These are phyloP conservation scores for Xenopus laevis DNA, from an alignment of 2,113 vertebrate species.

Conservation along the genomic window DNA sequence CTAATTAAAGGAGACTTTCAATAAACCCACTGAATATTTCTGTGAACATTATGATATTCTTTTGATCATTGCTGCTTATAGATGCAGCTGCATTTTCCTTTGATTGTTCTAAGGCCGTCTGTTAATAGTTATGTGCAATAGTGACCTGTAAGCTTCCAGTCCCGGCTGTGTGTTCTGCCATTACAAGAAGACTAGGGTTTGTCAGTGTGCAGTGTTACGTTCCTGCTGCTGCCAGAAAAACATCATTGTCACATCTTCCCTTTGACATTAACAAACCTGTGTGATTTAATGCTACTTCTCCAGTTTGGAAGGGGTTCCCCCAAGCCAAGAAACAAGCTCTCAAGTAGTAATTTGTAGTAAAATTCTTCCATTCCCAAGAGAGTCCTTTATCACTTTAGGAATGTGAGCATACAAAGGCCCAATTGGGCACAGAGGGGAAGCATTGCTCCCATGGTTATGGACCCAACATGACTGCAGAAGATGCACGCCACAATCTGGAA, in stretches of 20 bases:
- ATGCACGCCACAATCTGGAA: neutral
- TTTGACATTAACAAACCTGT: neutral
- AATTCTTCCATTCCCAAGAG: conserved; percentile 33
- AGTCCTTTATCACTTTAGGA: conserved; percentile 27
- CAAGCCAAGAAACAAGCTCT: neutral
- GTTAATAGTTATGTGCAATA: too few species aligned
- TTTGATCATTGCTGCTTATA: too few species aligned
- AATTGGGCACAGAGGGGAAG: conserved; percentile 34
- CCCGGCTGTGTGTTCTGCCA: neutral
- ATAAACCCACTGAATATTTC: neutral
- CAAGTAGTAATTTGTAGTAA: neutral
- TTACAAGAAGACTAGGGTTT: too few species aligned
- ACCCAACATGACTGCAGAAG: neutral
- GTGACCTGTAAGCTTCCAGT: too few species aligned
- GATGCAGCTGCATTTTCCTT: too few species aligned
- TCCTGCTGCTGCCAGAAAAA: conserved; percentile 18
- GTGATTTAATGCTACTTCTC: conserved; percentile 17
- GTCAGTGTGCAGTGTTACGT: too few species aligned
- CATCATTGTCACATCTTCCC: conserved; percentile 6
- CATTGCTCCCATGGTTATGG: neutral
- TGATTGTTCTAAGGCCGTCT: too few species aligned
- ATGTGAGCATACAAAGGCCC: conserved; percentile 37
- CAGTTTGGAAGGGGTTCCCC: conserved; percentile 13
- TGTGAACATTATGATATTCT: neutral
- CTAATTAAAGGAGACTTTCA: neutral